phyloP scores from a whole-genome alignment of 2,888 invertebrate genomes.

The Habrosyne pyritoides region DNA sequence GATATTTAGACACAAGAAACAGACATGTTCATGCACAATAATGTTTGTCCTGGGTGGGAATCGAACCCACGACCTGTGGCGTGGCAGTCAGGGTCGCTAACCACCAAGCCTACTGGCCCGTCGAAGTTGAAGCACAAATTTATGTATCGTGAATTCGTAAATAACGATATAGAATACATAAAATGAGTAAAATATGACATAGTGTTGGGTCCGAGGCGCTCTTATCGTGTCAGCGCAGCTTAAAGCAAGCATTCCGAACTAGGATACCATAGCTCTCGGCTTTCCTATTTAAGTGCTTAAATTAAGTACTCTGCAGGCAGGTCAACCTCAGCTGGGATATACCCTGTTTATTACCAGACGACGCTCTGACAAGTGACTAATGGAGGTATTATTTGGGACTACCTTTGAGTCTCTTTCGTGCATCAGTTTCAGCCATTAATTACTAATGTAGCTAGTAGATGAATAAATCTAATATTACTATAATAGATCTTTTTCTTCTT shows the following conservation, averaged over 20 bases:
- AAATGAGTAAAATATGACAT: too few relatives aligned
- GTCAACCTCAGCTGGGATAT: background rate
- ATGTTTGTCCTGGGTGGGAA: too few relatives aligned
- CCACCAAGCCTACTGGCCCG: too few relatives aligned
- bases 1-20: too few relatives aligned
- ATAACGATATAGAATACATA: too few relatives aligned
- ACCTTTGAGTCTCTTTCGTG: background rate
- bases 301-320: background rate
- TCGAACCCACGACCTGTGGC: too few relatives aligned
- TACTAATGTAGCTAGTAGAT: background rate
- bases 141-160: too few relatives aligned
- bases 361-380: conserved; percentile 4
- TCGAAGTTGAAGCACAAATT: too few relatives aligned
- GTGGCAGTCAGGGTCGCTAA: too few relatives aligned
- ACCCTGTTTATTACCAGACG: background rate
- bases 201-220: background rate
- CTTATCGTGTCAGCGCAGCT: background rate
- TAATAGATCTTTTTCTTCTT: too few relatives aligned
- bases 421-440: background rate
- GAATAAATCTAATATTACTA: too few relatives aligned
- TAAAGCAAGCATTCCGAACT: background rate
- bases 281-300: background rate
- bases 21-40: too few relatives aligned
- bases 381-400: conserved; percentile 1
- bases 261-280: background rate